Percentiles rank a stretch among this genome's conserved stretches.
phyloP scores from a whole-genome alignment of 37 sponge, comb jelly and placozoan species.

The Theonella swinhoei region DNA sequence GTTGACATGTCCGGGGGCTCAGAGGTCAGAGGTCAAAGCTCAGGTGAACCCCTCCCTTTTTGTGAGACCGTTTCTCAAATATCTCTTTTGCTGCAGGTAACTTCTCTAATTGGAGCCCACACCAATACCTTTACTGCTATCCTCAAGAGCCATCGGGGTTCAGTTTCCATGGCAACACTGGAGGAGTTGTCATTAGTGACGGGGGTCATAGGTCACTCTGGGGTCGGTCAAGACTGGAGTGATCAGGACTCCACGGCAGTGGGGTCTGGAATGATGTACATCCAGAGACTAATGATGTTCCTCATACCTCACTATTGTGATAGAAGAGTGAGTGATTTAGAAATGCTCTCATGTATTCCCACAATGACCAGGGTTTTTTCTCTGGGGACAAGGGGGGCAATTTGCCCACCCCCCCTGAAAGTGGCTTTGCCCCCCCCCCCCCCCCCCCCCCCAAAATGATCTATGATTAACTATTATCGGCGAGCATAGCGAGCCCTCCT shows the following conservation, averaged over 20 bases:
- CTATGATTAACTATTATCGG: too few relatives aligned
- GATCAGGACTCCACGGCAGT: slow-evolving; percentile 5
- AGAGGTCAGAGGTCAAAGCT: slow-evolving; percentile 52
- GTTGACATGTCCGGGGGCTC: slow-evolving; percentile 62
- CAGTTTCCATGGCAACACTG: slow-evolving; percentile 39
- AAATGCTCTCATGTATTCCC: too few relatives aligned
- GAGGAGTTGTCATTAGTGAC: slow-evolving; percentile 81
- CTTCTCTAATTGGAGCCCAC: slow-evolving; percentile 58
- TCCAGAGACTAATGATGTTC: slow-evolving; percentile 69
- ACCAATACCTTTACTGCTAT: slow-evolving; percentile 64
- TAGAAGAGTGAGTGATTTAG: too few relatives aligned
- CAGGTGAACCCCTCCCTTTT: slow-evolving; percentile 49
- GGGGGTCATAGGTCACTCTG: slow-evolving; percentile 59
- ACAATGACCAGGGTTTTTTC: too few relatives aligned
- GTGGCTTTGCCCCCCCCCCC: too few relatives aligned
- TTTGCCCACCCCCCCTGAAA: too few relatives aligned
- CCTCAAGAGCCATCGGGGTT: slow-evolving; percentile 44
- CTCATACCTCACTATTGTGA: slow-evolving; percentile 68
- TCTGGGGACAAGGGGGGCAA: too few relatives aligned
- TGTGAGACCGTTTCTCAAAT: not conserved
- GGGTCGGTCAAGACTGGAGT: slow-evolving; percentile 69
- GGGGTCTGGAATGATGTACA: slow-evolving; percentile 43
- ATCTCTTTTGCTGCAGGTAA: slow-evolving; percentile 39
- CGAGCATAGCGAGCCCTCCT: too few relatives aligned
- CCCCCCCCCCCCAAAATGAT: too few relatives aligned